Evolutionary conservation across 2,888 invertebrate genomes (phyloP).

Genomic region (Cephus spinipes): DNA sequence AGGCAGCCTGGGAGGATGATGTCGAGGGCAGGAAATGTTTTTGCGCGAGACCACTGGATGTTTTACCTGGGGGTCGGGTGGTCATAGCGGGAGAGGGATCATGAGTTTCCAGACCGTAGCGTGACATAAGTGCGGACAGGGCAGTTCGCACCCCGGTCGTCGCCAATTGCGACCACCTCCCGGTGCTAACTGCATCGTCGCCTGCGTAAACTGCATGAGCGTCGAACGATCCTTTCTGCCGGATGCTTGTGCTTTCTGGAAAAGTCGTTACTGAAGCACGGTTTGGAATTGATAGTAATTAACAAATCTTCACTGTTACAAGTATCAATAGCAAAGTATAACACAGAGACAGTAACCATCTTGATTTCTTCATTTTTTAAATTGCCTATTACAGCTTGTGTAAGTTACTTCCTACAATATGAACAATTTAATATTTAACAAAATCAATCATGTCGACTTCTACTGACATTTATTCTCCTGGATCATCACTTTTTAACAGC

Average conservation of each 20-base stretch:
- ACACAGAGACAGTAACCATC: neutral
- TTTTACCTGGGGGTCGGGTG: slow-evolving; percentile 61
- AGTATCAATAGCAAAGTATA: neutral
- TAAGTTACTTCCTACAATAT: neutral
- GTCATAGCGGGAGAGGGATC: slow-evolving; percentile 58
- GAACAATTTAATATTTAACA: neutral
- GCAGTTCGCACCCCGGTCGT: slow-evolving; percentile 68
- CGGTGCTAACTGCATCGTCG: slow-evolving; percentile 65
- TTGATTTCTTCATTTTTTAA: neutral
- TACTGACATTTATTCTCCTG: neutral
- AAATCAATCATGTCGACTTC: neutral
- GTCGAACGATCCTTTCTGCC: slow-evolving; percentile 60
- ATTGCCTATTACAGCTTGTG: neutral
- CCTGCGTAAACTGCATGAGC: slow-evolving; percentile 67
- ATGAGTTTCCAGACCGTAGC: slow-evolving; percentile 66
- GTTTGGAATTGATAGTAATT: neutral
- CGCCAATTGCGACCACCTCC: slow-evolving; percentile 63
- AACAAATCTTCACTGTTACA: neutral
- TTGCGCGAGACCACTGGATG: slow-evolving; percentile 48
- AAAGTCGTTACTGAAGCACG: slow-evolving; percentile 17
- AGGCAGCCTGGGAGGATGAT: slow-evolving; percentile 54
- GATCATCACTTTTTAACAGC: neutral
- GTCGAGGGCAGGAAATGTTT: slow-evolving; percentile 57
- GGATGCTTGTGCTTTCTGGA: slow-evolving; percentile 34
- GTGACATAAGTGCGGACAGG: slow-evolving; percentile 67